Base-by-base conservation (phyloP, 2,113 vertebrate species). In the Polyodon spathula region DNA sequence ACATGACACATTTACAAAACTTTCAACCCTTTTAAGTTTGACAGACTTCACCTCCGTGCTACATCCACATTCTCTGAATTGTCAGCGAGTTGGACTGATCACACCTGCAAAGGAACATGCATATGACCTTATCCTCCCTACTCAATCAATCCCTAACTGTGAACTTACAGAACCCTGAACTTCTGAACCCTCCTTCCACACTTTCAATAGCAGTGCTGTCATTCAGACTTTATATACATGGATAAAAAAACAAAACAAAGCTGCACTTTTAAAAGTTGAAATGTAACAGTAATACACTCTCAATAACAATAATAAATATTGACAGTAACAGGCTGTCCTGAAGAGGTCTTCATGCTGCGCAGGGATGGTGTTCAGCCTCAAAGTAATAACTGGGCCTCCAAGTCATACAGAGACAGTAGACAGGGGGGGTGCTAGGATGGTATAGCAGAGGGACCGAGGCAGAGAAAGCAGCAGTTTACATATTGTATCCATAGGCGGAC, bases 401-500 rank as follows among this genome's bases (percentile, higher is more conserved):
- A 61, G 64, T 40, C 44, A 42, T 16, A 4, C 3, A 44, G 60
- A 61, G 58, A 12, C 12, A 14, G 59, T 37, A 66, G 66, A 40
- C 54, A n/a, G n/a, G n/a, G 60, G 63, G 9, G 56, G 15, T 15
- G 15, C 4, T 17, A 16, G 17, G 37, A 54, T 42, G 40, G 39
- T 50, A 15, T 12, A 37, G n/a, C 41, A 41, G 38, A 67, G 64
- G 58, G 64, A 72, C 72, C 60, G 37, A 56, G 68, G 68, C 63
- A 76, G 71, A 63, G 66, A 40, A 27, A 8, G 66, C 58, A 65
- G 2, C 3, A 27, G 27, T 69, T 82, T 90, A 89, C 80, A 92
- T 86, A 72, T 82, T 89, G 81, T 84, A 93, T 74, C 89, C 81
- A 4, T 89, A 93, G 40, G 83, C 70, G 0, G 88, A 86, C 70